Base-by-base conservation (phyloP, 2,113 vertebrate genomes). In the Macroglossus sobrinus region DNA sequence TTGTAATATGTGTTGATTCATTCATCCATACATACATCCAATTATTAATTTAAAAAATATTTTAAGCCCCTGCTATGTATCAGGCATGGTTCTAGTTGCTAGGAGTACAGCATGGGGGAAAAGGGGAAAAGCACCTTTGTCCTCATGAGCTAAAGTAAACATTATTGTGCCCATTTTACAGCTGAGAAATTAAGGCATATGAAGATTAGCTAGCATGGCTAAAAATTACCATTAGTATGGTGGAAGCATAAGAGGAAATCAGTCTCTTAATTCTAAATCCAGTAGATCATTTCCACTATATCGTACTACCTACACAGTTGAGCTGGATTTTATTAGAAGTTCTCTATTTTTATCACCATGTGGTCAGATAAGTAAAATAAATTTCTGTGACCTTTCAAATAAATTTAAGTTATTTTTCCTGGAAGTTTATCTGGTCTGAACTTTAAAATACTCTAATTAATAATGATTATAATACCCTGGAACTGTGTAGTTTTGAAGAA, bases 371-470 rank as follows among this genome's bases (percentile, higher is more conserved):
- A 97, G 82, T 89, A 88, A 97, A 96, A 96, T 93, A 91, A 84
- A 95, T 96, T 89, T 96, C 79, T 55, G 3, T 97, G 92, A 95
- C 91, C 84, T 97, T 98, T 96, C 92, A 96, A 84, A 92, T 97
- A 97, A 95, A 94, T 97, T 78, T 89, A 26, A 66, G 57, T 91
- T 72, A 92, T 96, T 94, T 96, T 97, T 94, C 93, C 93, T 97
- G 8, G 84, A 96, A 63, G 26, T n/a, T 94, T 94, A 68, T 93
- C 91, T 91, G 33, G 18, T 97, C 1, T 92, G 78, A 97, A 97
- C 64, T 95, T 95, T 96, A 95, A 97, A 98, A 96, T 81, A 66
- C 72, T 87, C 5, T 33, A 95, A 87, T 97, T 97, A 95, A 93
- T 97, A 93, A 93, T 84, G n/a, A 84, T 96, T 89, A 86, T 84